Conservation (phyloP, 2,888 invertebrate genomes). For the Acanthosepion pharaonis region DNA sequence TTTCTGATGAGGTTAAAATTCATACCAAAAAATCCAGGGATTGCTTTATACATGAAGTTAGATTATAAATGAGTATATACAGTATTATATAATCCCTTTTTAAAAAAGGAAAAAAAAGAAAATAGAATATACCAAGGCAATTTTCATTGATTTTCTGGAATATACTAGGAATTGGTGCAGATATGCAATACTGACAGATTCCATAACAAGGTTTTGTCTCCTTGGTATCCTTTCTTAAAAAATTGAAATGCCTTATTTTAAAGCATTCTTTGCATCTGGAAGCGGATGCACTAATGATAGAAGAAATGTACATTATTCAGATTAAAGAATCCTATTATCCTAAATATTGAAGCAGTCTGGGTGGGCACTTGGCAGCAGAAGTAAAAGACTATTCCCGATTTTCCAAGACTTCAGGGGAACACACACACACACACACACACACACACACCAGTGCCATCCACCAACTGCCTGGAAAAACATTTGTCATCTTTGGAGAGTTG, state of each 20-base stretch:
- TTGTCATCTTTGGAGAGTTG: slow-evolving; percentile 17
- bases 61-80: too few species aligned
- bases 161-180: too few species aligned
- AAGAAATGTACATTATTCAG: neutral
- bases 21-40: too few species aligned
- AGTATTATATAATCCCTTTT: too few species aligned
- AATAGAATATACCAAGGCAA: too few species aligned
- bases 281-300: neutral
- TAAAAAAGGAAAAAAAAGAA: too few species aligned
- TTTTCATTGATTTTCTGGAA: too few species aligned
- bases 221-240: neutral
- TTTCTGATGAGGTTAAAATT: too few species aligned
- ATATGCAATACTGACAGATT: too few species aligned
- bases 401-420: neutral
- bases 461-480: neutral
- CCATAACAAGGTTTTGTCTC: neutral
- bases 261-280: neutral
- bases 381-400: neutral
- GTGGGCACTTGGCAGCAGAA: slow-evolving; percentile 6
- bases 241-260: neutral
- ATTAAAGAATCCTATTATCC: neutral
- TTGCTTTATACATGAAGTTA: too few species aligned
- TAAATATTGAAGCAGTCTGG: neutral
- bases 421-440: neutral
- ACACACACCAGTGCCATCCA: neutral